Conservation (phyloP, 2,113 vertebrate genomes). For the Brachyistius frenatus region DNA sequence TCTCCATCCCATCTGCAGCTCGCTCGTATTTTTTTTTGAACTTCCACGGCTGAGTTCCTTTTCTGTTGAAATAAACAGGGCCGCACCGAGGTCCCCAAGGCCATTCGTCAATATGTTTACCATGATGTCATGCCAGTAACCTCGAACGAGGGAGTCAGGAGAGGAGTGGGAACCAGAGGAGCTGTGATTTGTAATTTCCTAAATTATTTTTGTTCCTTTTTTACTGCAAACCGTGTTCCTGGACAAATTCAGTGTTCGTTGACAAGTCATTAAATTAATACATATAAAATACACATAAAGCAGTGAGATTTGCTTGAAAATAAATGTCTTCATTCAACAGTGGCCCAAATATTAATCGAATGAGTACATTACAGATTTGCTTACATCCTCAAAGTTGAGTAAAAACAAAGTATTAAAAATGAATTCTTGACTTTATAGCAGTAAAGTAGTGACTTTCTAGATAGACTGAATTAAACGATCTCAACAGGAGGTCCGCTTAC, state of each 20-base stretch:
- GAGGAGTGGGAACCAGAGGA: not conserved
- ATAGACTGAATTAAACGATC: not conserved
- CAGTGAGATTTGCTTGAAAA: too few relatives aligned
- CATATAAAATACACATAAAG: not conserved
- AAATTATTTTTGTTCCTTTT: not conserved
- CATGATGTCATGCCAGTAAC: conserved; percentile 61
- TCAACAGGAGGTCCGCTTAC: not conserved
- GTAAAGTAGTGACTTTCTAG: not conserved
- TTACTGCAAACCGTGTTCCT: not conserved
- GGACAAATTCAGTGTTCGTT: not conserved
- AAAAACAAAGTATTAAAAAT: too few relatives aligned
- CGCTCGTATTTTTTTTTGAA: conserved; percentile 8
- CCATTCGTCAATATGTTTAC: conserved; percentile 42
- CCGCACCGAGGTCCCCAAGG: conserved; percentile 30
- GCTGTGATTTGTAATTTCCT: conserved; percentile 3
- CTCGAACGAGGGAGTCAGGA: conserved; percentile 30
- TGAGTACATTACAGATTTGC: not conserved
- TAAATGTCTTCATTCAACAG: not conserved
- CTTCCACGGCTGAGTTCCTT: conserved; percentile 14
- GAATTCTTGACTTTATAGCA: not conserved
- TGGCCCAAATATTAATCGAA: not conserved
- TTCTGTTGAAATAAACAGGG: conserved; percentile 50
- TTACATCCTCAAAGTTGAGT: too few relatives aligned
- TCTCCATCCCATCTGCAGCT: conserved; percentile 6
- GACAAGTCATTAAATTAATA: not conserved